Conservation (phyloP, 2,888 invertebrate genomes). For the Oithona nana region DNA sequence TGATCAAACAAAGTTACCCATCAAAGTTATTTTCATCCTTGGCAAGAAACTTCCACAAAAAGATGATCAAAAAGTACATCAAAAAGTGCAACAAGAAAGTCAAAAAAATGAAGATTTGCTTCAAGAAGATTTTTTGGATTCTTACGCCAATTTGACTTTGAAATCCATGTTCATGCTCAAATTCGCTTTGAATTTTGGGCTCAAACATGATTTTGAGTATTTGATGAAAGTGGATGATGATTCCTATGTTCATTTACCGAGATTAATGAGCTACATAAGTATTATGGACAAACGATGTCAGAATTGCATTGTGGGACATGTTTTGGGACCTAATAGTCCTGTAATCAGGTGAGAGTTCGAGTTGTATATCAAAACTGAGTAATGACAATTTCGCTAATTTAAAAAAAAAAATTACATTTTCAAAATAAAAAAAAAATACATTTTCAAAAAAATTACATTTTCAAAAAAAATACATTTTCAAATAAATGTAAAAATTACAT, state of each 20-base stretch:
- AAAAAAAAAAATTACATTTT: no score
- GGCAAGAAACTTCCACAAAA: neutral
- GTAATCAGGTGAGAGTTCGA: neutral
- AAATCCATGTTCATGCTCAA: neutral
- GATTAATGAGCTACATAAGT: neutral
- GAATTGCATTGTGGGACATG: neutral
- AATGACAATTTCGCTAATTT: no score
- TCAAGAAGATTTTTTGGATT: neutral
- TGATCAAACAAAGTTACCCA: neutral
- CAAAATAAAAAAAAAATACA: no score
- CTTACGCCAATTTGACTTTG: neutral
- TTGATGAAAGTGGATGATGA: neutral
- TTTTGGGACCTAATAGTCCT: neutral
- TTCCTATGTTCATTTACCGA: neutral
- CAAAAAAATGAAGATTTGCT: neutral
- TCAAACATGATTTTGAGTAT: neutral
- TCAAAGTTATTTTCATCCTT: neutral
- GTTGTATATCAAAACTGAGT: no score
- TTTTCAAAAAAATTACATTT: no score
- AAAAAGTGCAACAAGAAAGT: neutral
- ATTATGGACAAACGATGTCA: neutral
- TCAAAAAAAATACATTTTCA: no score
- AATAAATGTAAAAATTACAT: no score
- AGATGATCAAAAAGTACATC: neutral
- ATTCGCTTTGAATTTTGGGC: neutral